These are phyloP conservation scores for Phallusia fumigata DNA, from an alignment of 23 tunicate species.

Conservation along the genomic window DNA sequence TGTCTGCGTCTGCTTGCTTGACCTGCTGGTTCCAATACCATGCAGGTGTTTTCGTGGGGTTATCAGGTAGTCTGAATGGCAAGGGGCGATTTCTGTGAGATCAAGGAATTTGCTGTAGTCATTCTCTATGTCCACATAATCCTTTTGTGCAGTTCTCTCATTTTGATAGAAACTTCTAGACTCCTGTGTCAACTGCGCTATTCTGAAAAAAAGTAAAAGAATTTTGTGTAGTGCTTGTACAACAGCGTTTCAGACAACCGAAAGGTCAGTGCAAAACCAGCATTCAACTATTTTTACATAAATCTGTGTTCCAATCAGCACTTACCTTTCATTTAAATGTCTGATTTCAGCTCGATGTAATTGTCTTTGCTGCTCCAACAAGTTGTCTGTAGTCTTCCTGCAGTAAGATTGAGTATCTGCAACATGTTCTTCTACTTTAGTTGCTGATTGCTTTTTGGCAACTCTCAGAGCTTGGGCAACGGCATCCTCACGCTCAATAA, in stretches of 20 bases:
- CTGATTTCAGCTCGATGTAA: constrained; percentile 48
- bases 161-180: constrained; percentile 26
- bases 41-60: constrained; percentile 38
- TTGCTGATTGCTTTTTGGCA: constrained; percentile 39
- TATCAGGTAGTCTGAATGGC: constrained; percentile 57
- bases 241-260: too few relatives aligned
- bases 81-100: constrained; percentile 28
- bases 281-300: too few relatives aligned
- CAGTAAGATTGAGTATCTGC: constrained; percentile 24
- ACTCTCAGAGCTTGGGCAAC: constrained; percentile 51
- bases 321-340: constrained; percentile 56
- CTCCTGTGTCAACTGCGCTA: constrained; percentile 38
- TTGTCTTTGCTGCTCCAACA: constrained; percentile 17
- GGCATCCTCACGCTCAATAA: constrained; percentile 45
- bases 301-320: background rate
- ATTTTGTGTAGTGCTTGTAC: too few relatives aligned
- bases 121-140: constrained; percentile 64
- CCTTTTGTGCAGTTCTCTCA: constrained; percentile 38
- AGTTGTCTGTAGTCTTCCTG: constrained; percentile 23
- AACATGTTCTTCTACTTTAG: constrained; percentile 26
- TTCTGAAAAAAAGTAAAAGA: too few relatives aligned
- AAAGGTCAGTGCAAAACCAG: too few relatives aligned
- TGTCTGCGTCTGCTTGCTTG: constrained; percentile 42
- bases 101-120: constrained; percentile 74
- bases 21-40: constrained; percentile 24